Evolutionary conservation across 1,140 invertebrate genomes (phyloP).

Genomic region (Phthorimaea operculella): DNA sequence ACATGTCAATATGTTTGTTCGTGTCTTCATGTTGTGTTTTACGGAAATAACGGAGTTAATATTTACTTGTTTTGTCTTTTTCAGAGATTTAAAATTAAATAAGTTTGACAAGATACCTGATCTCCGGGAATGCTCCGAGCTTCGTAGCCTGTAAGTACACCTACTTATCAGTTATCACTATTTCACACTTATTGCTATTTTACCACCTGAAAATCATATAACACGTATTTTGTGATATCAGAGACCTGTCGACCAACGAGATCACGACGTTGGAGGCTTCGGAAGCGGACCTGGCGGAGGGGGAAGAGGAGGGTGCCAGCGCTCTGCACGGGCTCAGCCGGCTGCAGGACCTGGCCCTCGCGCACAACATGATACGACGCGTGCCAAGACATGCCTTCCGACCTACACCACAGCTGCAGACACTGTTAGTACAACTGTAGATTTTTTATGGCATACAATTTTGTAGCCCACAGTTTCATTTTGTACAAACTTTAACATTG

Average conservation of each 20-base stretch:
- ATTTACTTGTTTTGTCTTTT: neutral
- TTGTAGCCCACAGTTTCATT: too few species aligned
- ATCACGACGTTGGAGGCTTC: slow-evolving; percentile 72
- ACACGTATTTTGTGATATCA: slow-evolving; percentile 45
- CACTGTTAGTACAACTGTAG: slow-evolving; percentile 85
- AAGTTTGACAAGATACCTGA: slow-evolving; percentile 76
- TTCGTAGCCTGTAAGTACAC: slow-evolving; percentile 88
- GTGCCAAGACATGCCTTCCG: slow-evolving; percentile 83
- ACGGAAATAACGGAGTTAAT: too few species aligned
- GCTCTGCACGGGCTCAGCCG: slow-evolving; percentile 77
- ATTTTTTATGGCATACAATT: too few species aligned
- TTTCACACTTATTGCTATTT: neutral
- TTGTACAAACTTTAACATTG: too few species aligned
- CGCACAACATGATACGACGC: slow-evolving; percentile 81
- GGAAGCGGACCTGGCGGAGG: neutral
- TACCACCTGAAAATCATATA: slow-evolving; percentile 1
- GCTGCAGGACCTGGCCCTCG: slow-evolving; percentile 87
- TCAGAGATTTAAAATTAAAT: slow-evolving; percentile 88
- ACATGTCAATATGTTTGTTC: too few species aligned
- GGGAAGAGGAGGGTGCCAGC: slow-evolving; percentile 22
- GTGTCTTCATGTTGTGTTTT: too few species aligned
- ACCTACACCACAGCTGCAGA: slow-evolving; percentile 82
- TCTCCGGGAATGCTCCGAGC: slow-evolving; percentile 77
- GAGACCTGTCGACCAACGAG: slow-evolving; percentile 88
- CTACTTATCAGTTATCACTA: too few species aligned